Evolutionary conservation across 2,797 vertebrate genomes (phyloP).

Genomic region (Epinephelus awoara): DNA sequence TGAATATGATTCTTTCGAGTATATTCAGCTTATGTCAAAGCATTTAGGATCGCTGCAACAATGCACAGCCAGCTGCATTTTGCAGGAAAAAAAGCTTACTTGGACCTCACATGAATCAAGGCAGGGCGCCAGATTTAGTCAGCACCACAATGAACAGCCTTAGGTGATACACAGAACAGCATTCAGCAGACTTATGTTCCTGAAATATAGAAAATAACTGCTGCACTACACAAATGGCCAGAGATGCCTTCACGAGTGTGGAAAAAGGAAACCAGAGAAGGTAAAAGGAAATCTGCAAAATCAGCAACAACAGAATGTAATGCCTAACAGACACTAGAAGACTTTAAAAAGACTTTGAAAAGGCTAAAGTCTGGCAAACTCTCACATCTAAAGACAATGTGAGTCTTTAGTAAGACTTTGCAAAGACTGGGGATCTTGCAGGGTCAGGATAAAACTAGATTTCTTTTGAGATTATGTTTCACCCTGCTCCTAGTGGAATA

Average conservation of each 20-base stretch:
- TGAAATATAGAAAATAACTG: background rate
- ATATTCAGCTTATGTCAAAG: background rate
- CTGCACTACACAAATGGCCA: background rate
- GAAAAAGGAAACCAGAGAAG: background rate
- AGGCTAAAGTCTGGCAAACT: too few species aligned
- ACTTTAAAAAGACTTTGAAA: too few species aligned
- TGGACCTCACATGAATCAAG: conserved; percentile 10
- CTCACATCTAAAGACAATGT: too few species aligned
- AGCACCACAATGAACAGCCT: background rate
- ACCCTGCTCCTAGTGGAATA: too few species aligned
- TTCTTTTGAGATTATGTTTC: too few species aligned
- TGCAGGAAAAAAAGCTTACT: background rate
- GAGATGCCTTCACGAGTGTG: background rate
- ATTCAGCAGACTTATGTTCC: background rate
- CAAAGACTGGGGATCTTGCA: too few species aligned
- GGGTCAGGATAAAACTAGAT: too few species aligned
- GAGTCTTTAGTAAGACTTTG: too few species aligned
- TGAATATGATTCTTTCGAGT: background rate
- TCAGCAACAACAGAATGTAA: background rate
- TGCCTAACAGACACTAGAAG: too few species aligned
- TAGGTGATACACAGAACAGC: background rate
- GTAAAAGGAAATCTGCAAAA: background rate
- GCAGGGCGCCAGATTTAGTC: background rate
- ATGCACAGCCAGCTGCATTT: background rate
- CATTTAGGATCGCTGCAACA: background rate